These are phyloP conservation scores for Patella depressa DNA, from an alignment of 2,888 invertebrate genomes.

Conservation along the genomic window DNA sequence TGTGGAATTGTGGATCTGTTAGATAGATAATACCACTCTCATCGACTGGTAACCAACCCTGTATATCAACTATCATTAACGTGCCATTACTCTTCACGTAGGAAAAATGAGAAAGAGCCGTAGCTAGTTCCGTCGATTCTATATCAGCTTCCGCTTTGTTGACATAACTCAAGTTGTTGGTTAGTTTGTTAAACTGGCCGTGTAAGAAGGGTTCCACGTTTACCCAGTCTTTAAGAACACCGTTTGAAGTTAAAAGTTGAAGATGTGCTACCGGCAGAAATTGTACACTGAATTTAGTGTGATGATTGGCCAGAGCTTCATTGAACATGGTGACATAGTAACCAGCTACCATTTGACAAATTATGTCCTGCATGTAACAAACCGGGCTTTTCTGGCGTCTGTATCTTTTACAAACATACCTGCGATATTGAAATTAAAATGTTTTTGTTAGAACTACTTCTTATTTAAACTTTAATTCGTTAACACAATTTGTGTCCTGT, in stretches of 20 bases:
- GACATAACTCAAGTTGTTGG: slow-evolving; percentile 31
- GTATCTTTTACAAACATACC: slow-evolving; percentile 43
- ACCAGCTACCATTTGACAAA: slow-evolving; percentile 39
- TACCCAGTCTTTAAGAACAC: slow-evolving; percentile 32
- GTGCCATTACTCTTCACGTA: slow-evolving; percentile 24
- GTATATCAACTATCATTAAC: slow-evolving; percentile 38
- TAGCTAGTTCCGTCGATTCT: slow-evolving; percentile 22
- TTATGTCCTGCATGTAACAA: slow-evolving; percentile 38
- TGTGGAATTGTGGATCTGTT: slow-evolving; percentile 39
- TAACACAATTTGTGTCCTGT: too few relatives aligned
- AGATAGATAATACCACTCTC: slow-evolving; percentile 33
- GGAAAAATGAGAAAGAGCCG: slow-evolving; percentile 38
- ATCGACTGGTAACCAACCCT: slow-evolving; percentile 37
- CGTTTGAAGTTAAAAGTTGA: slow-evolving; percentile 25
- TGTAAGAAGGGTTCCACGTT: slow-evolving; percentile 38
- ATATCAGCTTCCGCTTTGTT: slow-evolving; percentile 4
- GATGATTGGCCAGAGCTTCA: slow-evolving; percentile 29
- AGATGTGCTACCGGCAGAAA: slow-evolving; percentile 34
- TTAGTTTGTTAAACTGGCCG: slow-evolving; percentile 36
- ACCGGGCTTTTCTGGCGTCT: slow-evolving; percentile 16
- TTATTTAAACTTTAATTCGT: too few relatives aligned
- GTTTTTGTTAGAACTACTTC: neutral
- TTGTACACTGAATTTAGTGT: slow-evolving; percentile 23
- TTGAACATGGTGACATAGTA: slow-evolving; percentile 40
- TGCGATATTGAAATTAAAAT: slow-evolving; percentile 8